Conservation (phyloP, 2,113 vertebrate species). For the Cairina moschata region DNA sequence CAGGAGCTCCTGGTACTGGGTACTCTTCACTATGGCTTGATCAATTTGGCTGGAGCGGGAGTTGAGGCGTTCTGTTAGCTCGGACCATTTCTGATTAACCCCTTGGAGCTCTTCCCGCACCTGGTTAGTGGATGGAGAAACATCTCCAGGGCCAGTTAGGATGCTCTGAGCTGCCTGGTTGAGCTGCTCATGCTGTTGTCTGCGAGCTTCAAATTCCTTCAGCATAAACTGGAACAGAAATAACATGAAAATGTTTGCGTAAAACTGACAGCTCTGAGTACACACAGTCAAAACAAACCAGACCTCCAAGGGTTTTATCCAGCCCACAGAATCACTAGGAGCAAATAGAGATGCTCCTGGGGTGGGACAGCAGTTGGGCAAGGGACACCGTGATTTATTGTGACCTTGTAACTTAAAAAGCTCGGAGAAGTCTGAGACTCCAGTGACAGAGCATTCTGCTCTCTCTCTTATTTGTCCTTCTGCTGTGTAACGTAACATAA, state of each 20-base stretch:
- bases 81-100: constrained; percentile 89
- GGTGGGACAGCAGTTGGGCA: neutral
- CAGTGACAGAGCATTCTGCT: neutral
- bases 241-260: constrained; percentile 61
- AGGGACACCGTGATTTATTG: neutral
- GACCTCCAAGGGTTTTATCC: constrained; percentile 34
- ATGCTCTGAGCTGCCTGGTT: constrained; percentile 91
- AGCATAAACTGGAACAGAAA: constrained; percentile 93
- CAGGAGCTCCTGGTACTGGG: constrained; percentile 88
- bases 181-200: constrained; percentile 92
- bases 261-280: constrained; percentile 67
- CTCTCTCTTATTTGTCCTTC: constrained; percentile 5
- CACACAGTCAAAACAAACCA: constrained; percentile 72
- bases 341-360: neutral
- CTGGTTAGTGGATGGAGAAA: constrained; percentile 81
- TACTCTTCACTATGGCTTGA: constrained; percentile 90
- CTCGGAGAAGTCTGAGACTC: neutral
- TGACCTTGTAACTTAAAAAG: neutral
- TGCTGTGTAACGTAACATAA: neutral
- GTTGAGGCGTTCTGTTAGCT: constrained; percentile 84
- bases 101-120: constrained; percentile 86
- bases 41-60: constrained; percentile 90
- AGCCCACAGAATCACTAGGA: constrained; percentile 13
- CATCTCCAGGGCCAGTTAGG: constrained; percentile 81
- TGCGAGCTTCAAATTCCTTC: constrained; percentile 95